A percentile compares a stretch with the other conserved stretches of the same genome.
Conservation (phyloP, 2,888 invertebrate genomes). For the Axea sp. region DNA sequence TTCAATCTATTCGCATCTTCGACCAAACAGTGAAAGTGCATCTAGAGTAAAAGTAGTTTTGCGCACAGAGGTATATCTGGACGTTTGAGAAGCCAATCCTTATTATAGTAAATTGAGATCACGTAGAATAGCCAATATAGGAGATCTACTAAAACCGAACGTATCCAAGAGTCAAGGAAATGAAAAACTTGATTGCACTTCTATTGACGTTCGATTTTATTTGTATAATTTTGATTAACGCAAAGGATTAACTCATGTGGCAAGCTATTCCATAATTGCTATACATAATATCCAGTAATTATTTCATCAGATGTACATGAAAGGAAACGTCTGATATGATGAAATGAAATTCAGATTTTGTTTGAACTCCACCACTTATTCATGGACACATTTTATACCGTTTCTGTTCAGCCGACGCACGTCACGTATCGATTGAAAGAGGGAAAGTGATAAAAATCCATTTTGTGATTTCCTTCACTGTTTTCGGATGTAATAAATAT, state of each 20-base stretch:
- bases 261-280: constrained; percentile 25
- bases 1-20: constrained; percentile 66
- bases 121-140: constrained; percentile 47
- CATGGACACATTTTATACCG: no score
- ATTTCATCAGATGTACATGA: constrained; percentile 8
- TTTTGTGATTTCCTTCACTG: no score
- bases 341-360: no score
- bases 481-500: no score
- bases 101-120: constrained; percentile 73
- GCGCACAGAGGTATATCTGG: constrained; percentile 45
- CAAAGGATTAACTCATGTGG: constrained; percentile 28
- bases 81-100: constrained; percentile 55
- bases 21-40: constrained; percentile 77
- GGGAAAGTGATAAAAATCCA: no score
- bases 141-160: constrained; percentile 24
- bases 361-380: no score
- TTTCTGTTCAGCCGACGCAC: no score
- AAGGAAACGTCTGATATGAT: background rate
- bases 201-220: constrained; percentile 28
- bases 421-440: no score
- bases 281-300: constrained; percentile 3
- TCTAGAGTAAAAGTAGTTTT: constrained; percentile 75
- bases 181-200: constrained; percentile 58
- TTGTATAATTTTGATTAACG: constrained; percentile 36
- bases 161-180: constrained; percentile 63